These are phyloP conservation scores for Mamestra configurata DNA, from an alignment of 1,140 invertebrate species.

Conservation along the genomic window DNA sequence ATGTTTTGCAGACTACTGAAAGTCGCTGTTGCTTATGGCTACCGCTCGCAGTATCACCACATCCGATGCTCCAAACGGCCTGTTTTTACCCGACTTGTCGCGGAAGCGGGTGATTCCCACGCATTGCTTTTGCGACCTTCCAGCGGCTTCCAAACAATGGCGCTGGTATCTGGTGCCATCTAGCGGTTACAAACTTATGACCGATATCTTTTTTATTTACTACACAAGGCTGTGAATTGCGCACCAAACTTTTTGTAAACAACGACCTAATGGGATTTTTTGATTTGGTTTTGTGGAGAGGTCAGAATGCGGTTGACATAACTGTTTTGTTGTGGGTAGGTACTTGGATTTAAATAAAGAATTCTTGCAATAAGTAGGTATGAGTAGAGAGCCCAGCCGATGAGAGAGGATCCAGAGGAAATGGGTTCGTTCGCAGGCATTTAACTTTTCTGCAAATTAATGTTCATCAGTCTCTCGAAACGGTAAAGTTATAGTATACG, in stretches of 20 bases:
- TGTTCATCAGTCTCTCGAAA: too few species aligned
- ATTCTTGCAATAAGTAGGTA: too few species aligned
- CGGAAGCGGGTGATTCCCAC: constrained; percentile 51
- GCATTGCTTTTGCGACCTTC: constrained; percentile 39
- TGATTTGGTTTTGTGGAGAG: neutral
- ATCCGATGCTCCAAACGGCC: neutral
- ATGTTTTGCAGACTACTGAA: too few species aligned
- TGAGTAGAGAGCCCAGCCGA: too few species aligned
- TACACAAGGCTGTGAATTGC: neutral
- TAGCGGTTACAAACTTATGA: constrained; percentile 47
- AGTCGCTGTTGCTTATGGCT: neutral
- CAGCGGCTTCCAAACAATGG: constrained; percentile 20
- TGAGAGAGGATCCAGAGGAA: too few species aligned
- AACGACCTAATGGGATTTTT: neutral
- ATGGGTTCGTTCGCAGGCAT: too few species aligned
- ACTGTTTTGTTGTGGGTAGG: neutral
- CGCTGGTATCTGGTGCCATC: constrained; percentile 43
- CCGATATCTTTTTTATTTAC: constrained; percentile 33
- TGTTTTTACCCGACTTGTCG: constrained; percentile 25
- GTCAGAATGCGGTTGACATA: neutral
- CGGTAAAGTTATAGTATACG: too few species aligned
- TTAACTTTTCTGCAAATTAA: too few species aligned
- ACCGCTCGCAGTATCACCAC: constrained; percentile 8
- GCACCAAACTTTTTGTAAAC: neutral
- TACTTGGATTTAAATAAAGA: too few species aligned